Evolutionary conservation across 2,113 vertebrate species (phyloP), one percentile per base, ranked within the genome.

Genomic region (Nothobranchius kuhntae): DNA sequence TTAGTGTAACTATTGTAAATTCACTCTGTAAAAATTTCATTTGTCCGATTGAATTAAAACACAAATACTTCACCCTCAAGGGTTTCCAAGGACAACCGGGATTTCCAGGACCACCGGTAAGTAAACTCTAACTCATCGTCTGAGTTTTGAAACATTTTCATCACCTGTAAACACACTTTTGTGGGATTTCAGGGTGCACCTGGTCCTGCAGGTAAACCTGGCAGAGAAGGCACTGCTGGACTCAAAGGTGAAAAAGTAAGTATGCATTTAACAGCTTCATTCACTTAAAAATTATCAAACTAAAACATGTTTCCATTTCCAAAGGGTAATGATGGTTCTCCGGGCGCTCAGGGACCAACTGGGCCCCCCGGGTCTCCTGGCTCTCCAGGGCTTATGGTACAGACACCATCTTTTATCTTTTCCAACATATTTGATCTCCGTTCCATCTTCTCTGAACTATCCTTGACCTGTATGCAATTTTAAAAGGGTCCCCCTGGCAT

Each of bases 11-110:
- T 38, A 38, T 53, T 8, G 2, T 8, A 21, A 24, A 21, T 58
- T 58, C 15, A 21, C 15, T 2, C 48, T 21, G 8, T 21, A 21
- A 51, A 51, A 17, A 12, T 9, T 9, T 13, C 10, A 15, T 30
- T 30, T 30, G 30, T 17, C 21, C n/a, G 9, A 64, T 46, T 12
- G 2, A 38, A 48, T 62, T 13, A 9, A 30, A 21, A 15, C 38
- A 9, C 38, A 40, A 40, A 4, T 4, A 1, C 59, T 77, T 63
- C 68, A 13, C 86, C 13, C 76, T 26, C 0, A 68, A 98, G 97
- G 97, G 97, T 67, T 98, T 97, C 84, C 93, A 93, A 93, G 97
- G 97, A 79, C 93, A 93, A 48, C 94, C 96, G 0, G 96, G 97
- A 68, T 98, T 98, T 76, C 96, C 95, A 0, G 97, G 97, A 60